Conservation (phyloP, 1,140 invertebrate species). For the Solenopsis fugax region DNA sequence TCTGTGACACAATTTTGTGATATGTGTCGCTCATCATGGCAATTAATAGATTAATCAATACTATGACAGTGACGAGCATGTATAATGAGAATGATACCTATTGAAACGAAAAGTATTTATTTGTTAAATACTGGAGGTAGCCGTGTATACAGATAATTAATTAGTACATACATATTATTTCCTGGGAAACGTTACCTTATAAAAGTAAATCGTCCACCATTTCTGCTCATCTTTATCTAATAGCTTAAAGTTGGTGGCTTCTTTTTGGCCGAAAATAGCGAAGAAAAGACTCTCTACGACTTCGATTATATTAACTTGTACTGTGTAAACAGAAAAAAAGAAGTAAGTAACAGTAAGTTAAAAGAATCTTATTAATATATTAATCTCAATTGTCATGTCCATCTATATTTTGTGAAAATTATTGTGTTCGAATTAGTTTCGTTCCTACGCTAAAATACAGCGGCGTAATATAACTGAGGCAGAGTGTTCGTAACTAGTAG, state of each 20-base stretch:
- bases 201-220: conserved; percentile 92
- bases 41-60: conserved; percentile 99
- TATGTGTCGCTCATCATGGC: conserved; percentile 99
- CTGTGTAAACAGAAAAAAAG: conserved; percentile 85
- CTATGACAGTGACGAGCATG: conserved; percentile 99
- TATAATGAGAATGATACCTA: conserved; percentile 89
- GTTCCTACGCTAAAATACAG: conserved; percentile 42
- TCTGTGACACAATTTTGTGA: conserved; percentile 99
- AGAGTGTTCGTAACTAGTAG: conserved; percentile 1
- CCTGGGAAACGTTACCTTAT: conserved; percentile 89
- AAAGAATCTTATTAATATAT: conserved; percentile 6
- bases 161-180: not conserved
- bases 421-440: not conserved
- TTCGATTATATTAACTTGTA: conserved; percentile 94
- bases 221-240: conserved; percentile 88
- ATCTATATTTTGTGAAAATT: conserved; percentile 12
- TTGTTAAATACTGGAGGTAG: not conserved
- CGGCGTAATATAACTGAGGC: conserved; percentile 25
- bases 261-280: conserved; percentile 98
- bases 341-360: conserved; percentile 3
- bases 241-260: conserved; percentile 92
- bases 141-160: not conserved
- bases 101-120: conserved; percentile 27
- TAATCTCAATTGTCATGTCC: not conserved
- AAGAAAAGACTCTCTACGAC: conserved; percentile 99